phyloP scores from a whole-genome alignment of 2,113 vertebrate genomes.

The Sorex fumeus region DNA sequence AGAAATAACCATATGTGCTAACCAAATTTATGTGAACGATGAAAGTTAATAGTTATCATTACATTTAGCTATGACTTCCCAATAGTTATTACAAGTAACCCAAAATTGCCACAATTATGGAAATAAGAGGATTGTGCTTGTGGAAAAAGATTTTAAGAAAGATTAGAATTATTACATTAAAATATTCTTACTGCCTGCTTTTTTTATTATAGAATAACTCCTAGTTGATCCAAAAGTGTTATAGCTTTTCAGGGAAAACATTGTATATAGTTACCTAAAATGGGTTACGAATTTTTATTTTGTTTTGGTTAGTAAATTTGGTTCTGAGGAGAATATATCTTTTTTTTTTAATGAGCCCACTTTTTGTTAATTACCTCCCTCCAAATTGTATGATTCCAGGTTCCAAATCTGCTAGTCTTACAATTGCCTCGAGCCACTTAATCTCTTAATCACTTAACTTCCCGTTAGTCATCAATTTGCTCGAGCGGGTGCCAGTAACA shows the following conservation, averaged over 20 bases:
- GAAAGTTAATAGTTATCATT: slow-evolving; percentile 55
- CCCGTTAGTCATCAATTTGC: no score
- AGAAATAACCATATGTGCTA: slow-evolving; percentile 64
- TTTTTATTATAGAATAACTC: slow-evolving; percentile 47
- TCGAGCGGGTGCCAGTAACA: no score
- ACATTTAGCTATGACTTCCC: slow-evolving; percentile 42
- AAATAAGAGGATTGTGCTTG: slow-evolving; percentile 43
- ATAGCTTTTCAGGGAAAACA: slow-evolving; percentile 54
- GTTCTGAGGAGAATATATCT: background rate
- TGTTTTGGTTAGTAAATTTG: slow-evolving; percentile 46
- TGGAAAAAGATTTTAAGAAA: slow-evolving; percentile 9
- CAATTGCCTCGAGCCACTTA: slow-evolving; percentile 42
- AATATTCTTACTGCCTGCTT: slow-evolving; percentile 50
- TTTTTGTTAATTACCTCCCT: slow-evolving; percentile 53
- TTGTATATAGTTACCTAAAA: slow-evolving; percentile 9
- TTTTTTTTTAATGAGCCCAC: slow-evolving; percentile 4
- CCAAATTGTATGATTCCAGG: slow-evolving; percentile 54
- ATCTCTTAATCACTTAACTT: no score
- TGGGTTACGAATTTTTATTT: background rate
- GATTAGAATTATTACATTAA: slow-evolving; percentile 50
- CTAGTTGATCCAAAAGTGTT: slow-evolving; percentile 3
- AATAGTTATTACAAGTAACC: slow-evolving; percentile 51
- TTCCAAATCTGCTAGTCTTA: slow-evolving; percentile 62
- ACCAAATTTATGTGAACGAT: slow-evolving; percentile 70
- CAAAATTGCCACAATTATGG: slow-evolving; percentile 59